Evolutionary conservation across 1,140 invertebrate species (phyloP).

Genomic region (Halictus rubicundus): DNA sequence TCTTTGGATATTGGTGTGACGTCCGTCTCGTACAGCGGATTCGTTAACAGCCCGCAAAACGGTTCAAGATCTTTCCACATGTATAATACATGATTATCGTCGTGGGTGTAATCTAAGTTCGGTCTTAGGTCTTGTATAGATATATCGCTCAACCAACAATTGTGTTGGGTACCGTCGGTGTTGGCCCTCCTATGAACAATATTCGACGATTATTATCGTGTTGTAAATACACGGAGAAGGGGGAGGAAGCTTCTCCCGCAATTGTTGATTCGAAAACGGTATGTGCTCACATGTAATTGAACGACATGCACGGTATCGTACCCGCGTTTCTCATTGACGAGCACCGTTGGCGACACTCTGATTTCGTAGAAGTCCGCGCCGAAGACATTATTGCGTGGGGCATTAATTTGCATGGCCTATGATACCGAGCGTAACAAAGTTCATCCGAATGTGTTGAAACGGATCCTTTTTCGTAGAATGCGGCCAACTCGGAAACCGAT

Average conservation of each 20-base stretch:
- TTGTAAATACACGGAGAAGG: not conserved
- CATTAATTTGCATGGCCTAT: constrained; percentile 85
- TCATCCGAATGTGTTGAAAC: constrained; percentile 52
- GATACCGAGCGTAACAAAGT: constrained; percentile 89
- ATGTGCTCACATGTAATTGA: constrained; percentile 82
- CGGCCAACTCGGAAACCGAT: not conserved
- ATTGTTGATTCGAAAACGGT: not conserved
- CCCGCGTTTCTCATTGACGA: constrained; percentile 82
- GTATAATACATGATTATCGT: constrained; percentile 83
- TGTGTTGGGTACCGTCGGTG: constrained; percentile 70
- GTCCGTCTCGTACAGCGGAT: constrained; percentile 6
- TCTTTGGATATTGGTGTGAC: constrained; percentile 5
- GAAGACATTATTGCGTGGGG: constrained; percentile 84
- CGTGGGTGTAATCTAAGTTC: constrained; percentile 84
- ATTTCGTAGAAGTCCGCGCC: constrained; percentile 83
- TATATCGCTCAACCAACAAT: constrained; percentile 87
- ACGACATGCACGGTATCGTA: constrained; percentile 85
- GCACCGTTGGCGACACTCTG: constrained; percentile 87
- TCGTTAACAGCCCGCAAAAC: constrained; percentile 59
- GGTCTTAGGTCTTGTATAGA: constrained; percentile 85
- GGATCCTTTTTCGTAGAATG: not conserved
- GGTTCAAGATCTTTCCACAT: constrained; percentile 83
- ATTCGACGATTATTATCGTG: not conserved
- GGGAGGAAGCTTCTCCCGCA: not conserved
- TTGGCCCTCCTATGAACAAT: constrained; percentile 44